phyloP scores from a whole-genome alignment of 2,113 vertebrate species.

The Gymnorhina tibicen region DNA sequence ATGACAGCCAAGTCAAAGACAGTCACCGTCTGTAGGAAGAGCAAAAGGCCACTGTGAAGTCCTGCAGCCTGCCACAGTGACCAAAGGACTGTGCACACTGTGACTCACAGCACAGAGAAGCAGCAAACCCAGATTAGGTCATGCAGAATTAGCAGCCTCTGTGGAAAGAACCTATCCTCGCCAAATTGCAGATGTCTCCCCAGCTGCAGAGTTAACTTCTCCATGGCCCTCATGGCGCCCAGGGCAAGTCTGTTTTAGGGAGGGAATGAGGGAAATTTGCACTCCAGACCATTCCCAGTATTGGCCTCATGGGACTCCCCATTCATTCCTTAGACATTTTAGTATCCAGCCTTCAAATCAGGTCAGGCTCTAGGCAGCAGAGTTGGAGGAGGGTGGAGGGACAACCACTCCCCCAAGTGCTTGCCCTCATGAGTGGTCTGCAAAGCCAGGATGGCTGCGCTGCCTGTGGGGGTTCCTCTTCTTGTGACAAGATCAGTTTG shows the following conservation, averaged over 20 bases:
- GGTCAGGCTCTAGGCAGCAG: not conserved
- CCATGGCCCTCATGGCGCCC: not conserved
- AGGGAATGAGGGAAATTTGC: not conserved
- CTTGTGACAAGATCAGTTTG: not conserved
- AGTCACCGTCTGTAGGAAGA: not conserved
- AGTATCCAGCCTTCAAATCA: not conserved
- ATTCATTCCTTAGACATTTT: not conserved
- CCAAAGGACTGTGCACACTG: not conserved
- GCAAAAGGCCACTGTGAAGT: not conserved
- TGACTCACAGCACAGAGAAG: not conserved
- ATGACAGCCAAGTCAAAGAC: not conserved
- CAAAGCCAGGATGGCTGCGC: not conserved
- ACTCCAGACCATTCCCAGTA: not conserved
- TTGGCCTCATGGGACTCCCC: not conserved
- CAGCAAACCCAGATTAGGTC: slow-evolving; percentile 46
- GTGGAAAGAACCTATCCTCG: slow-evolving; percentile 40
- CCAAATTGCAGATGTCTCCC: slow-evolving; percentile 14
- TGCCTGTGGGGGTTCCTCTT: not conserved
- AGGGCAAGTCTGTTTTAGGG: not conserved
- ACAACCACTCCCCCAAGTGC: not conserved
- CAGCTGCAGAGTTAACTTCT: slow-evolving; percentile 32
- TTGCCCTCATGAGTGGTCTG: not conserved
- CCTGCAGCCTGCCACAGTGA: not conserved
- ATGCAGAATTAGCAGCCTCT: slow-evolving; percentile 32
- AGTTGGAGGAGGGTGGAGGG: not conserved